A percentile compares a stretch with the other conserved stretches of the same genome.
Evolutionary conservation across 2,888 invertebrate genomes (phyloP).

Genomic region (Polia nebulosa): DNA sequence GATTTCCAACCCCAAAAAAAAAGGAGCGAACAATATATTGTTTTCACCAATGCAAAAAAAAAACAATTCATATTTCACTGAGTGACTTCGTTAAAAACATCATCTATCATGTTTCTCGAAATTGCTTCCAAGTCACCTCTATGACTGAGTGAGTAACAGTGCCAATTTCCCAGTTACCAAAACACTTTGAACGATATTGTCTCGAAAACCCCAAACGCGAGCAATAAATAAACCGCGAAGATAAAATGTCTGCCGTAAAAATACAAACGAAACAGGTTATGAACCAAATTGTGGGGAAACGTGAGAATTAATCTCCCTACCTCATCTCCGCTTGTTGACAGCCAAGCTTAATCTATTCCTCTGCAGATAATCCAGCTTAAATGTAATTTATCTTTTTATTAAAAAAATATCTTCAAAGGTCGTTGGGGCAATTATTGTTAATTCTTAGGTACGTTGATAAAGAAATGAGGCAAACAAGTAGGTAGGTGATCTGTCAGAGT

Average conservation of each 20-base stretch:
- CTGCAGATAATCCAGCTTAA: constrained; percentile 23
- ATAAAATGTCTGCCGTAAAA: constrained; percentile 47
- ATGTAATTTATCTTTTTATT: constrained; percentile 18
- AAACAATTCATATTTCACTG: no score
- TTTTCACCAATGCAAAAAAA: no score
- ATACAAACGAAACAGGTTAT: constrained; percentile 37
- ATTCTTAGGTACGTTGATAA: no score
- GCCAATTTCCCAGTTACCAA: constrained; percentile 6
- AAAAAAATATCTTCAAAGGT: neutral
- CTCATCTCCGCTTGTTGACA: constrained; percentile 47
- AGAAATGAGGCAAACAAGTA: no score
- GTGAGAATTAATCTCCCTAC: constrained; percentile 43
- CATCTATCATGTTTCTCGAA: neutral
- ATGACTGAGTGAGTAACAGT: neutral
- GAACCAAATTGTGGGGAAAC: constrained; percentile 46
- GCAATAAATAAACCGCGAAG: constrained; percentile 46
- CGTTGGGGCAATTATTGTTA: neutral
- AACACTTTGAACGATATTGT: constrained; percentile 20
- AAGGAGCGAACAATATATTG: no score
- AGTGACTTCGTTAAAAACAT: neutral
- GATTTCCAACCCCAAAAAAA: no score
- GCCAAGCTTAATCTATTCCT: constrained; percentile 37
- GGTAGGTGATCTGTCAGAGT: no score
- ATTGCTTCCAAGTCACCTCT: neutral
- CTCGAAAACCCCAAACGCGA: constrained; percentile 13